Evolutionary conservation across 2,888 invertebrate genomes (phyloP), one percentile per base, ranked within the genome.

Genomic region (Xestia rhomboidea): DNA sequence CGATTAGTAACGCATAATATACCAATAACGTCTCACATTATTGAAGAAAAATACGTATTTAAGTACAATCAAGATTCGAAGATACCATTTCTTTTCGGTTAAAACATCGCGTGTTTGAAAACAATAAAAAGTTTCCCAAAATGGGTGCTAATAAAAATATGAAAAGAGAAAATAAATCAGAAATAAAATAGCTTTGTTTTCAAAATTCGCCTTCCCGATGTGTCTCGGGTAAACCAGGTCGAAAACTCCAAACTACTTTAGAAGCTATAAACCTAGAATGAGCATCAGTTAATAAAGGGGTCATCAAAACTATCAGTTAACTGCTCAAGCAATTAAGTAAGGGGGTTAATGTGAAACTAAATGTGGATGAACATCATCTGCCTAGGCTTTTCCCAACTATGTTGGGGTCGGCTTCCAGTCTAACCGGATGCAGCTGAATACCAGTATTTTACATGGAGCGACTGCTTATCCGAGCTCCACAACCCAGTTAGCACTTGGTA

Each of bases 251-350:
- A 83, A 64, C 38, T 72, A 44, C 78, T 77, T 74, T 63, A 68
- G 57, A 27, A 82, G 62, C 49, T 68, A 78, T 78, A 84, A 76
- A 79, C 38, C 74, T 68, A 84, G 75, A 84, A 71, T 44, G 46
- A 68, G 27, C 27, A 74, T 38, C 24, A 66, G 68, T 76, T 72
- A 46, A 78, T 77, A 80, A 73, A 86, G 64, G 62, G 46, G 62
- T 63, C 83, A 77, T 76, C 77, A 77, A 68, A 67, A 68, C 73
- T 76, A 81, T 77, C 73, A 79, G 68, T 75, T 87, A 88, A 85
- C 72, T 79, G 75, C 82, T 83, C 34, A 66, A 82, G 81, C 87
- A 87, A 89, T 89, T 89, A 89, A 82, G 71, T 79, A 79, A 82
- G 51, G 54, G 57, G 82, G 87, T 83, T 86, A 83, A 87, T 70